Evolutionary conservation across 2,888 invertebrate genomes (phyloP).

Genomic region (Tyria jacobaeae): DNA sequence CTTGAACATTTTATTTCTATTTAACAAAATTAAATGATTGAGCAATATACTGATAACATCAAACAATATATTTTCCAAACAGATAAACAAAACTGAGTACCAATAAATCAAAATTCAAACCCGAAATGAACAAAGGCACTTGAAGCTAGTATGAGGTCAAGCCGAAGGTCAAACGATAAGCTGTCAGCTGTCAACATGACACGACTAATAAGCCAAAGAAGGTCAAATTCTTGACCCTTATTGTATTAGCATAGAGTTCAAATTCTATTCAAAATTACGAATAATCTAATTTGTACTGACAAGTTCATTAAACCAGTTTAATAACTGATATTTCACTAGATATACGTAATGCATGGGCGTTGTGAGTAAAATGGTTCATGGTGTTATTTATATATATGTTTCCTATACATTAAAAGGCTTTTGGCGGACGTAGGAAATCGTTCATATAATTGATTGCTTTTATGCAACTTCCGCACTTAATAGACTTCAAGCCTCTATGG

Average conservation of each 20-base stretch:
- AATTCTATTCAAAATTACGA: constrained; percentile 10
- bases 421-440: constrained; percentile 39
- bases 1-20: too few relatives aligned
- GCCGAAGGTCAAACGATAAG: constrained; percentile 59
- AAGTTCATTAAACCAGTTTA: constrained; percentile 41
- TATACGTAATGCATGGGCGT: constrained; percentile 40
- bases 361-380: constrained; percentile 31
- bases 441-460: constrained; percentile 25
- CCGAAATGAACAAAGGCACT: constrained; percentile 46
- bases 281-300: constrained; percentile 34
- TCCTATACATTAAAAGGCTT: constrained; percentile 22
- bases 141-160: constrained; percentile 52
- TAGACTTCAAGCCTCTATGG: too few relatives aligned
- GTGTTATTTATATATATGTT: constrained; percentile 20
- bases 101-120: constrained; percentile 28
- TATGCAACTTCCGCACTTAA: constrained; percentile 6
- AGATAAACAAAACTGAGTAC: constrained; percentile 3
- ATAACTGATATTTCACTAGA: constrained; percentile 43
- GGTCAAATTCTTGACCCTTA: constrained; percentile 41
- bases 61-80: constrained; percentile 3
- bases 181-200: constrained; percentile 60
- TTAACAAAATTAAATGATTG: neutral
- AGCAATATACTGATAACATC: constrained; percentile 3
- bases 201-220: constrained; percentile 52
- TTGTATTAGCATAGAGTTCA: constrained; percentile 22